These are phyloP conservation scores for Heteronetta atricapilla DNA, from an alignment of 2,113 vertebrate species.

Conservation along the genomic window DNA sequence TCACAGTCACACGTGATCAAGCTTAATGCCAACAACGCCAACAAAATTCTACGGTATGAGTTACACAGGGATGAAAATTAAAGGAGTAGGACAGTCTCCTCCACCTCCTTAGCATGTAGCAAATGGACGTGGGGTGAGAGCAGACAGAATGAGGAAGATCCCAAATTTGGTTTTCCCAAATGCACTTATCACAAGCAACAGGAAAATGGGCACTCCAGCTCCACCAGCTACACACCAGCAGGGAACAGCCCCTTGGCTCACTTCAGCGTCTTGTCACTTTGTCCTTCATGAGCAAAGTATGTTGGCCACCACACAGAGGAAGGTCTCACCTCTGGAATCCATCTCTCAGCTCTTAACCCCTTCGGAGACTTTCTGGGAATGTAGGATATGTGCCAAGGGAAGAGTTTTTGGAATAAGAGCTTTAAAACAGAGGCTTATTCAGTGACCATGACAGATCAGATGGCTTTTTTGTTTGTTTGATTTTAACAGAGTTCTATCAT, in stretches of 20 bases:
- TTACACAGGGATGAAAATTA: neutral
- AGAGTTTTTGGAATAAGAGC: neutral
- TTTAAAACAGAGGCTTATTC: neutral
- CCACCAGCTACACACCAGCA: neutral
- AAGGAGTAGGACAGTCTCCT: neutral
- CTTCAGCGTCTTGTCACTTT: neutral
- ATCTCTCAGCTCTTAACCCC: neutral
- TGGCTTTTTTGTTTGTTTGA: conserved; percentile 34
- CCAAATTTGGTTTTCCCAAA: neutral
- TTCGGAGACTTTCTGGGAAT: neutral
- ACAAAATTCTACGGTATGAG: neutral
- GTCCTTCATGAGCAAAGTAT: neutral
- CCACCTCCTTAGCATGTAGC: neutral
- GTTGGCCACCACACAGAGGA: neutral
- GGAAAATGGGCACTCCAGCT: neutral
- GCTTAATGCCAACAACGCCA: neutral
- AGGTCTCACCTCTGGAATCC: neutral
- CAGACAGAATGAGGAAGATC: neutral
- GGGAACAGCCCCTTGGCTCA: neutral
- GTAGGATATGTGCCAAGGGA: rapidly evolving
- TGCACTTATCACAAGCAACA: neutral
- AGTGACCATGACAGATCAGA: neutral
- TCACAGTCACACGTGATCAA: neutral
- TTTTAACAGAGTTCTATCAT: conserved; percentile 45
- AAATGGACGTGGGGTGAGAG: neutral